Percentiles rank a stretch among this genome's conserved stretches.
Evolutionary conservation across 2,888 invertebrate genomes (phyloP).

Genomic region (Agrotis exclamationis): DNA sequence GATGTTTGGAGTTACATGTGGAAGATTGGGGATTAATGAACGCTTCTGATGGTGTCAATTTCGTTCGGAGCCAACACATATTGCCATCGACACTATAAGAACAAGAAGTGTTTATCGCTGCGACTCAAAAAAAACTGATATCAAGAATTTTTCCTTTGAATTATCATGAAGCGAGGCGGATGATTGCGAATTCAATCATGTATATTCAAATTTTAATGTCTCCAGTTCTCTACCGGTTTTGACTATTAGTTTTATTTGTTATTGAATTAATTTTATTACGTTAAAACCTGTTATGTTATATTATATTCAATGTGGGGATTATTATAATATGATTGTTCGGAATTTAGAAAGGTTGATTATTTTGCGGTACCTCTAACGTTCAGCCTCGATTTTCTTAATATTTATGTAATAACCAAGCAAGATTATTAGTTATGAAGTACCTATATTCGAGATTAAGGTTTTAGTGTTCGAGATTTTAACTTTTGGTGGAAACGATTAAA

Average conservation of each 20-base stretch:
- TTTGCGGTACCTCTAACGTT: slow-evolving; percentile 32
- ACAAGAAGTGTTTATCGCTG: too few relatives aligned
- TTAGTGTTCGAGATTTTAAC: background rate
- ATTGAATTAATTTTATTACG: slow-evolving; percentile 44
- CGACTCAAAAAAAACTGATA: too few relatives aligned
- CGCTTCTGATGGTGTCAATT: too few relatives aligned
- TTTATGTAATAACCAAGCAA: slow-evolving; percentile 43
- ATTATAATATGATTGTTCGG: slow-evolving; percentile 26
- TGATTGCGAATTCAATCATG: slow-evolving; percentile 13
- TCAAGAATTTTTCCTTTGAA: too few relatives aligned
- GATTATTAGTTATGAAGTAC: slow-evolving; percentile 6
- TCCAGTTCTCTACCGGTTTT: slow-evolving; percentile 12
- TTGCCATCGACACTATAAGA: too few relatives aligned
- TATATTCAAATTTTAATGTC: slow-evolving; percentile 28
- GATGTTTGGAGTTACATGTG: too few relatives aligned
- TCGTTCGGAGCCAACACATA: too few relatives aligned
- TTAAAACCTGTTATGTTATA: slow-evolving; percentile 29
- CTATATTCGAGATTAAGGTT: slow-evolving; percentile 10
- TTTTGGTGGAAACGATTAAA: background rate
- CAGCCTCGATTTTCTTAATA: slow-evolving; percentile 26
- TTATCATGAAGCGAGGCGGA: too few relatives aligned
- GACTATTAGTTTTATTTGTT: slow-evolving; percentile 7
- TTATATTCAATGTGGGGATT: slow-evolving; percentile 22
- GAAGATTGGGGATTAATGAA: too few relatives aligned
- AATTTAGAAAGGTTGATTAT: slow-evolving; percentile 58